Base-by-base conservation (phyloP, 2,888 invertebrate genomes). In the Erebia ligea region DNA sequence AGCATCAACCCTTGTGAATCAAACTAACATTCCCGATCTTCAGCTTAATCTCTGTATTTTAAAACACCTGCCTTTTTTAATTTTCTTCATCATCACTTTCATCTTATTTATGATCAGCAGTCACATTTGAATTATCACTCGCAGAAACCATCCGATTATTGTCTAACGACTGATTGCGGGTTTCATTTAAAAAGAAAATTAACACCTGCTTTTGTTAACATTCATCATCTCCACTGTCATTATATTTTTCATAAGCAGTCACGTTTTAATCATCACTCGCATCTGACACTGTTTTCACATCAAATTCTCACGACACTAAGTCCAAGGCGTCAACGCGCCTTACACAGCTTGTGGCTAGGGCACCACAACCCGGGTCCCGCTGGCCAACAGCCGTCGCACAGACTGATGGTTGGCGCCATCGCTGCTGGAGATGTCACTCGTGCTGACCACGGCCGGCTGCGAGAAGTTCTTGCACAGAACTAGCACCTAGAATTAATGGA, bases 381-480 rank as follows among this genome's bases (percentile, higher is more conserved):
- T 86, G 68, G 94, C 84, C 8, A 94, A 85, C 69, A 94, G 82
- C 68, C 92, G 83, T 3, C 92, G 83, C 0, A 92, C 93, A 0
- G 93, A 91, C 67, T 91, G 92, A 78, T 93, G 92, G 81, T 93
- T 92, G 81, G 88, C 91, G 52, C 92, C 87, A 64, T 93, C 93
- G 54, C 92, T 92, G 85, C 92, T 93, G 2, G 93, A 92, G 19
- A 93, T 91, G 75, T 92, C 92, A 64, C 93, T 92, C 69, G 89
- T 88, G 84, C 92, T 90, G 13, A 87, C 89, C 11, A 93, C 88
- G 13, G 91, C 81, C 9, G 92, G 89, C 78, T 90, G 88, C 3
- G 88, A 88, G 85, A 94, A 94, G 86, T 93, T 92, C 85, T 92
- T 93, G 83, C 92, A 90, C 1, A 94, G 86, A 56, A 93, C 91